Conservation (phyloP, 2,113 vertebrate genomes). For the Rhinichthys klamathensis region DNA sequence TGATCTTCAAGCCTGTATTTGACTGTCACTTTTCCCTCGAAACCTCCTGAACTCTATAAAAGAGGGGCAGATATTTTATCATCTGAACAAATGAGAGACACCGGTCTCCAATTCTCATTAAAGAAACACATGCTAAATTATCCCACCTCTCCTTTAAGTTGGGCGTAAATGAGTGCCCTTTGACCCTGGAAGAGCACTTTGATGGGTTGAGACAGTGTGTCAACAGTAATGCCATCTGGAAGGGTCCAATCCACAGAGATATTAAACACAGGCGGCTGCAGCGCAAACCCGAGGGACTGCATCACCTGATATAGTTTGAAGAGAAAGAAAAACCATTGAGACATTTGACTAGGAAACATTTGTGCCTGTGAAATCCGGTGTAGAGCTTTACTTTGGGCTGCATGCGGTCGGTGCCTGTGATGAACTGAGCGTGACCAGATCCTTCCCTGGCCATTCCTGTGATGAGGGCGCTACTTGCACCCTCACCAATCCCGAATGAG, state of each 20-base stretch:
- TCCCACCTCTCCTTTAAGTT: slow-evolving; percentile 55
- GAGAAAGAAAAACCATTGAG: background rate
- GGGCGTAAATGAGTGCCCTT: slow-evolving; percentile 50
- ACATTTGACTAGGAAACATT: background rate
- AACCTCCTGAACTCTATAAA: background rate
- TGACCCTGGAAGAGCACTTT: slow-evolving; percentile 53
- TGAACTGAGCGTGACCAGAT: slow-evolving; percentile 80
- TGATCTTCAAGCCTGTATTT: slow-evolving; percentile 43
- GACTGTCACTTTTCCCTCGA: slow-evolving; percentile 37
- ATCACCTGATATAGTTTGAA: slow-evolving; percentile 44
- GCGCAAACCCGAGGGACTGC: slow-evolving; percentile 53
- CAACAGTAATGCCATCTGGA: slow-evolving; percentile 45
- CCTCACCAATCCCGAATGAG: slow-evolving; percentile 84
- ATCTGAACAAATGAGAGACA: background rate
- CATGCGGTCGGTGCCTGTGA: slow-evolving; percentile 74
- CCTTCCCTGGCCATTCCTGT: slow-evolving; percentile 78
- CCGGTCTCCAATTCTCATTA: too few species aligned
- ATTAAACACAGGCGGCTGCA: slow-evolving; percentile 46
- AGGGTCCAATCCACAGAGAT: slow-evolving; percentile 51
- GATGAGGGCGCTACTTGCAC: slow-evolving; percentile 82
- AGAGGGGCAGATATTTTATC: background rate
- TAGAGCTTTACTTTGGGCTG: too few species aligned
- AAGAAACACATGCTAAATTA: background rate
- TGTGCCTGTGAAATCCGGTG: background rate
- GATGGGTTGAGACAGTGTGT: slow-evolving; percentile 45